Conservation (phyloP, 2,888 invertebrate genomes). For the Copidosoma aretas region DNA sequence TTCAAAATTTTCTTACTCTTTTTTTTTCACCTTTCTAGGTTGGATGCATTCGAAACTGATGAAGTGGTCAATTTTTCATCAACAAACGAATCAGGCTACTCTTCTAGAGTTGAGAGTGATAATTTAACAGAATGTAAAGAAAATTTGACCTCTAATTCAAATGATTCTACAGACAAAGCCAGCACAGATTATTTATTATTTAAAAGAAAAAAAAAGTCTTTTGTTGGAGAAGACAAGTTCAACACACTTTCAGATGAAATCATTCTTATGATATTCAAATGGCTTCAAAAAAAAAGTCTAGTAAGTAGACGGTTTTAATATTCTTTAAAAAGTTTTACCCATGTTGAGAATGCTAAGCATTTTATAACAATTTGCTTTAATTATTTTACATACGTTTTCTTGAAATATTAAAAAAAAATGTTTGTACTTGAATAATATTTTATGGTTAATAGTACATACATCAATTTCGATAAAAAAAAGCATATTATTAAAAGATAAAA, state of each 20-base stretch:
- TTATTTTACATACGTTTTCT: no score
- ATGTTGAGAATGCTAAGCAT: no score
- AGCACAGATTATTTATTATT: constrained; percentile 54
- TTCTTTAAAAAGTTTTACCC: background rate
- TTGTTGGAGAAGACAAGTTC: constrained; percentile 71
- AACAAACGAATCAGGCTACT: constrained; percentile 55
- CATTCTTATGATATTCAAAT: constrained; percentile 80
- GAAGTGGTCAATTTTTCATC: constrained; percentile 47
- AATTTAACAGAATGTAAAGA: constrained; percentile 50
- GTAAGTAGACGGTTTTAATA: constrained; percentile 61
- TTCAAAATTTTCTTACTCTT: no score
- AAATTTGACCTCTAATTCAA: constrained; percentile 47
- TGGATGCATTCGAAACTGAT: constrained; percentile 43
- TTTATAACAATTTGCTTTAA: no score
- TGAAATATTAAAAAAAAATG: no score
- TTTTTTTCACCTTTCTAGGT: constrained; percentile 27
- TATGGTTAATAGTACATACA: no score
- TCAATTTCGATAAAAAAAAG: background rate
- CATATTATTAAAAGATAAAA: background rate
- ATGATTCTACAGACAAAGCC: constrained; percentile 54
- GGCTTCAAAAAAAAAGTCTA: constrained; percentile 82
- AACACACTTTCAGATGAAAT: constrained; percentile 84
- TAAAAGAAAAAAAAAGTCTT: constrained; percentile 59
- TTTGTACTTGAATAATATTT: no score
- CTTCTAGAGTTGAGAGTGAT: constrained; percentile 53